Base-by-base conservation (phyloP, 2,113 vertebrate species). In the Sinocyclocheilus anophthalmus region DNA sequence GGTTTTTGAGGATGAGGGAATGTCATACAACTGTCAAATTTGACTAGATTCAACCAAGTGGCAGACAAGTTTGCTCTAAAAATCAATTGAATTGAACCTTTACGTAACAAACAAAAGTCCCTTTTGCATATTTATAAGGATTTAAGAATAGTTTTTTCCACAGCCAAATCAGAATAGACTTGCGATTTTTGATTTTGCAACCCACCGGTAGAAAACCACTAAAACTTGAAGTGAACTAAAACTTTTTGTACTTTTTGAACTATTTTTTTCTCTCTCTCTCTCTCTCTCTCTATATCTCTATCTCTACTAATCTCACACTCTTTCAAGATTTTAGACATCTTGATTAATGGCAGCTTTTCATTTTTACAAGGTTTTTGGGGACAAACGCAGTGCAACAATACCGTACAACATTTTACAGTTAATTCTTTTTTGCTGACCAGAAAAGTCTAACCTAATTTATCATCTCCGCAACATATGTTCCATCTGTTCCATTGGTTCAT, bases 401-500 rank as follows among this genome's bases (percentile, higher is more conserved):
- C 48, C 14, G 8, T 76, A 33, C 24, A 78, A 30, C 76, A 59
- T 37, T 79, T 79, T 42, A 59, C 39, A 79, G 6, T 37, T 79
- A 26, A 57, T 76, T 76, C 5, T 76, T 48, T 22, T 79, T 37
- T 79, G 77, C 55, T 39, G 26, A 79, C 53, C 53, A n/a, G 30
- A 79, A 61, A 79, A 79, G 30, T 11, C 20, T 10, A 79, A 79
- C 77, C 53, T 33, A 37, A 39, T 39, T 79, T 7, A 76, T 61
- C 55, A 61, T 79, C 55, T 61, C 11, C 24, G 5, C 55, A 76
- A 57, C 77, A 61, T n/a, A 12, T 53, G 48, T 20, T 55, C 45
- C 70, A 73, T 55, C 24, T 33, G 76, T 77, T 55, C 48, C 26
- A 59, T 16, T 79, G 77, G 77, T 79, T 79, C 53, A 61, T 79